phyloP scores from a whole-genome alignment of 2,888 invertebrate genomes.

The Ommatoiulus sabulosus region DNA sequence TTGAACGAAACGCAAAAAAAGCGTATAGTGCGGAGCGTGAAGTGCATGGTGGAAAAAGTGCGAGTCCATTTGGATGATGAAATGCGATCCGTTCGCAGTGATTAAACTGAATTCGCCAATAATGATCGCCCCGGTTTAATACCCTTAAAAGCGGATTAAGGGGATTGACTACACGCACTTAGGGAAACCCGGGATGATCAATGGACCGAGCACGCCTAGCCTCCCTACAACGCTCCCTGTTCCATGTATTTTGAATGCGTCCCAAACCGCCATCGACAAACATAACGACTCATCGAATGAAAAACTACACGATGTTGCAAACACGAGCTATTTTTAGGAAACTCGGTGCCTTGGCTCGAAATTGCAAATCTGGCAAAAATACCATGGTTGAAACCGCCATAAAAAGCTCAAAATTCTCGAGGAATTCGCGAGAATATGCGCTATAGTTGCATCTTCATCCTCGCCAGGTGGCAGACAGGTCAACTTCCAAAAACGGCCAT shows the following conservation, averaged over 20 bases:
- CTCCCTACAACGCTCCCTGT: not conserved
- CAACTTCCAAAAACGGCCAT: too few species aligned
- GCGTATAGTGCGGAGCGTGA: not conserved
- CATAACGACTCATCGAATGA: not conserved
- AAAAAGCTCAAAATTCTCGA: too few species aligned
- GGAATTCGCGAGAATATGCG: too few species aligned
- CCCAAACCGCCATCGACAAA: not conserved
- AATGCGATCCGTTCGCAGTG: conserved; percentile 39
- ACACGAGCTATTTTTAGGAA: too few species aligned
- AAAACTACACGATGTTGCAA: too few species aligned
- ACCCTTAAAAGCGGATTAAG: conserved; percentile 36
- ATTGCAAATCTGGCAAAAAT: too few species aligned
- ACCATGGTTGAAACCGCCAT: too few species aligned
- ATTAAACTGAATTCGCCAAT: conserved; percentile 27
- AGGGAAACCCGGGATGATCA: not conserved
- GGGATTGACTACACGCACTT: conserved; percentile 19
- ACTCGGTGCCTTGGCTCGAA: too few species aligned
- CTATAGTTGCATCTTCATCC: too few species aligned
- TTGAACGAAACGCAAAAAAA: not conserved
- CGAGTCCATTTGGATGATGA: conserved; percentile 23
- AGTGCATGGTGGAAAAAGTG: conserved; percentile 24
- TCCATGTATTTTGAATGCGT: not conserved
- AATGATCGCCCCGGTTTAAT: conserved; percentile 36
- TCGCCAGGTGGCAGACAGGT: too few species aligned
- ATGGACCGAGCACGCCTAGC: not conserved